phyloP scores from a whole-genome alignment of 1,140 invertebrate genomes.

The Tetranychus urticae region DNA sequence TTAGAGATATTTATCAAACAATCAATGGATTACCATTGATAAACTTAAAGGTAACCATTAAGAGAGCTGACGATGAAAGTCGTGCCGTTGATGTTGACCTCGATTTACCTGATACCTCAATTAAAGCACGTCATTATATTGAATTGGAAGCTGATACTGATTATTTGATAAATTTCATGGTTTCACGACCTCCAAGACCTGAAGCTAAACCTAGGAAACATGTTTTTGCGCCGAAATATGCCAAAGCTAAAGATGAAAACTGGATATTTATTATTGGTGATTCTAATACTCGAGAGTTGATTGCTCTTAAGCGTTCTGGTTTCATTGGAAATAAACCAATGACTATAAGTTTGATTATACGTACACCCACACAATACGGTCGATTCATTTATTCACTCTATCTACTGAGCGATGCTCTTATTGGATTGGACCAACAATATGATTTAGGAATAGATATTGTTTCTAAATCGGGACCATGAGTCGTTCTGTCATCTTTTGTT shows the following conservation, averaged over 20 bases:
- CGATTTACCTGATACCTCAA: background rate
- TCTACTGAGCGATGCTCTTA: constrained; percentile 74
- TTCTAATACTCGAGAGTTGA: constrained; percentile 38
- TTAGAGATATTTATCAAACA: background rate
- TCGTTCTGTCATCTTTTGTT: no score
- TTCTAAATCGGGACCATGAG: no score
- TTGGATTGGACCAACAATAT: constrained; percentile 88
- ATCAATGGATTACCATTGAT: background rate
- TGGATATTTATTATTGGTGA: constrained; percentile 76
- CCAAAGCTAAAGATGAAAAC: constrained; percentile 78
- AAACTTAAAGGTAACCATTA: background rate
- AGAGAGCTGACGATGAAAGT: background rate
- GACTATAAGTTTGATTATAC: constrained; percentile 33
- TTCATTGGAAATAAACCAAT: constrained; percentile 19
- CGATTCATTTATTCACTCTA: constrained; percentile 48
- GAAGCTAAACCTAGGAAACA: background rate
- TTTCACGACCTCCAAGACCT: background rate
- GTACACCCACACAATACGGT: constrained; percentile 33
- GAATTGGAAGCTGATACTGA: background rate
- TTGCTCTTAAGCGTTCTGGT: constrained; percentile 54
- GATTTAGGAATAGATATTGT: constrained; percentile 20
- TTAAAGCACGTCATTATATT: background rate
- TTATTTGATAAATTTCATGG: background rate
- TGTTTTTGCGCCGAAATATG: constrained; percentile 55
- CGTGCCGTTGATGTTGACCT: background rate